Evolutionary conservation across 2,888 invertebrate genomes (phyloP).

Genomic region (Saturnia japonica): DNA sequence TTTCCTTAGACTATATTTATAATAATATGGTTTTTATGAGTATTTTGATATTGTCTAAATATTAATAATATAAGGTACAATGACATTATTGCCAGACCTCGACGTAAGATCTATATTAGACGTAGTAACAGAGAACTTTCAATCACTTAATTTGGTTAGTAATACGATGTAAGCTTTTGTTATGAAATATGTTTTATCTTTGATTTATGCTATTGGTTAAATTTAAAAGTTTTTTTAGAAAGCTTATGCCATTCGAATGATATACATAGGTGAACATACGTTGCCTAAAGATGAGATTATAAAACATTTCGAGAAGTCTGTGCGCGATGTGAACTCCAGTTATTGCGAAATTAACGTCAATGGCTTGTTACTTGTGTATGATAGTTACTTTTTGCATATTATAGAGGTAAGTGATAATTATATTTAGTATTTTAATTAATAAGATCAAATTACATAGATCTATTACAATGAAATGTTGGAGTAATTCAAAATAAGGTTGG

Average conservation of each 20-base stretch:
- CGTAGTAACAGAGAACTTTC: slow-evolving; percentile 71
- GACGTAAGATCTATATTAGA: slow-evolving; percentile 58
- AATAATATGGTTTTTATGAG: neutral
- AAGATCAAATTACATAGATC: neutral
- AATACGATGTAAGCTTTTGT: neutral
- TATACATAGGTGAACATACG: slow-evolving; percentile 73
- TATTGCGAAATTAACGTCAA: slow-evolving; percentile 70
- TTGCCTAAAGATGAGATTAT: slow-evolving; percentile 60
- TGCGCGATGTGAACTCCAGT: slow-evolving; percentile 59
- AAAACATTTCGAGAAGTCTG: slow-evolving; percentile 50
- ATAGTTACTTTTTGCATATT: slow-evolving; percentile 77
- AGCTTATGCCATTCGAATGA: slow-evolving; percentile 71
- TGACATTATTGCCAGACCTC: slow-evolving; percentile 55
- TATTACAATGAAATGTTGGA: too few relatives aligned
- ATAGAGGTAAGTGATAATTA: slow-evolving; percentile 68
- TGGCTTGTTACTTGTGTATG: slow-evolving; percentile 75
- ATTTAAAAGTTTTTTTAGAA: slow-evolving; percentile 54
- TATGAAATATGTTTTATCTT: slow-evolving; percentile 7
- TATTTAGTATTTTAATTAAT: neutral
- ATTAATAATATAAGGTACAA: slow-evolving; percentile 4
- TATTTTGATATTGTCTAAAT: neutral
- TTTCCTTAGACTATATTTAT: neutral
- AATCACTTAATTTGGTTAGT: slow-evolving; percentile 60
- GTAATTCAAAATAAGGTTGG: too few relatives aligned
- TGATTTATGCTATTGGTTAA: neutral